Evolutionary conservation across 2,113 vertebrate genomes (phyloP), one percentile per base, ranked within the genome.

Genomic region (Dryoscopus gambensis): DNA sequence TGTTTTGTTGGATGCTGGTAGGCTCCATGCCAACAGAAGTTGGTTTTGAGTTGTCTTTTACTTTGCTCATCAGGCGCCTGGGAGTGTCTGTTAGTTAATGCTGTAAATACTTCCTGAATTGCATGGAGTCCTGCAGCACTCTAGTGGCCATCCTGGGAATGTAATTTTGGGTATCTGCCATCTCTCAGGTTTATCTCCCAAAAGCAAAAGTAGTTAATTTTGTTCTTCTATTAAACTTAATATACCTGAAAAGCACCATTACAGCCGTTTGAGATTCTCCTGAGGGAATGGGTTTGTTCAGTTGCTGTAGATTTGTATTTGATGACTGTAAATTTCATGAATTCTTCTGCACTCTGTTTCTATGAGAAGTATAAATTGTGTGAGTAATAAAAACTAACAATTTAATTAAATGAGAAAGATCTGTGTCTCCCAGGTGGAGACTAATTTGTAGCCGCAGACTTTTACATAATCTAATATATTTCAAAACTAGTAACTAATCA

Each of bases 81-180:
- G 60, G 33, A 88, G 14, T 27, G 46, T 93, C 40, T 77, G 1
- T 74, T 50, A 73, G 23, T 80, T 86, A 71, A 28, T 69, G 22
- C 35, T 92, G 30, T 39, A 28, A 70, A 42, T 35, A 6, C 13
- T 47, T 49, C 19, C 50, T 80, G 47, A 30, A 4, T 25, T 80
- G 24, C 37, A 2, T 65, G 37, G 50, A 67, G 85, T 75, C 52
- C 53, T 97, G 50, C 76, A 96, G 89, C 92, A 57, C 96, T 97
- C 96, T 97, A 91, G 96, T 95, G 97, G 91, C 86, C 67, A 64
- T 37, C 59, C 74, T 70, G 53, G 50, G 80, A 93, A 74, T 82
- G 9, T 5, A 64, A 71, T 81, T 93, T 91, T 62, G 18, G 23
- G 2, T 59, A 11, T 47, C 23, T 91, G 59, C 35, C 11, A 1